phyloP scores from a whole-genome alignment of 1,140 invertebrate species.

The Drosophila funebris region DNA sequence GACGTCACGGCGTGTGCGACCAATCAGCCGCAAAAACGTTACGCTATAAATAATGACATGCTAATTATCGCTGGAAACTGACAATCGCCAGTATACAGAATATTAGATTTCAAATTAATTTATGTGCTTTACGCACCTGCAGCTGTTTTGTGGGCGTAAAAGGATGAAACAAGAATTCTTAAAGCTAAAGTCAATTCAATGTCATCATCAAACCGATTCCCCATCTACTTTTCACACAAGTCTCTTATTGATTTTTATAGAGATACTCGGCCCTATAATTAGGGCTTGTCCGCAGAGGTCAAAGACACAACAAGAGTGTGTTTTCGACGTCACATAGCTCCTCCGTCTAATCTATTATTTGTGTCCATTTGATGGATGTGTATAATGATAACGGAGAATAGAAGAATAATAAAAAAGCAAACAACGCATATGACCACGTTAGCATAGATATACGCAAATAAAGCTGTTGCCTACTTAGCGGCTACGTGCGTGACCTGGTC shows the following conservation, averaged over 20 bases:
- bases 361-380: neutral
- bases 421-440: conserved; percentile 1
- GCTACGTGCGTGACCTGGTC: neutral
- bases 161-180: neutral
- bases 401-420: neutral
- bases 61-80: conserved; percentile 64
- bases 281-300: conserved; percentile 62
- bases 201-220: neutral
- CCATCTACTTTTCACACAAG: neutral
- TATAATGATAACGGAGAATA: neutral
- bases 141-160: neutral
- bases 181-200: conserved; percentile 6
- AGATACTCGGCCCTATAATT: conserved; percentile 35
- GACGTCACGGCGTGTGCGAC: conserved; percentile 60
- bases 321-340: neutral
- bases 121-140: neutral
- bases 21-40: conserved; percentile 26
- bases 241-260: neutral
- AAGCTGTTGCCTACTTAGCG: conserved; percentile 19
- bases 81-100: conserved; percentile 35
- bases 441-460: neutral
- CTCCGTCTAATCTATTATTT: neutral
- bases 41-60: conserved; percentile 64
- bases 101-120: conserved; percentile 6
- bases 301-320: conserved; percentile 49